Conservation (phyloP, 2,888 invertebrate species). For the Dastarcus helophoroides region DNA sequence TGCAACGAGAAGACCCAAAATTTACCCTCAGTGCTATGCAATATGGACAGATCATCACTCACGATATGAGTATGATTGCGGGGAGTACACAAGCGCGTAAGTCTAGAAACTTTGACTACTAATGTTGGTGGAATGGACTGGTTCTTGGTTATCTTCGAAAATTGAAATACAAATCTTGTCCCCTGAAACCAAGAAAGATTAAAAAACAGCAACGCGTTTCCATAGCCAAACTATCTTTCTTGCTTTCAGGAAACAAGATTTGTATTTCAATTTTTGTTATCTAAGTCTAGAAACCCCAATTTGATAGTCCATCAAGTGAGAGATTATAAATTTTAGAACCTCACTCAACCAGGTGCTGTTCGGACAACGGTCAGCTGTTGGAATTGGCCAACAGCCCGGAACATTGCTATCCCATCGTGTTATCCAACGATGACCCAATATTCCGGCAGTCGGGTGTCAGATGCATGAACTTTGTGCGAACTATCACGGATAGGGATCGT, state of each 20-base stretch:
- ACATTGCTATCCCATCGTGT: constrained; percentile 43
- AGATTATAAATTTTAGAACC: constrained; percentile 35
- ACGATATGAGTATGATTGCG: constrained; percentile 66
- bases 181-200: too few species aligned
- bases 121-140: too few species aligned
- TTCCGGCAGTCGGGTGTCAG: constrained; percentile 43
- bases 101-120: constrained; percentile 29
- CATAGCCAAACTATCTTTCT: too few species aligned
- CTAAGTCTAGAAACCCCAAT: too few species aligned
- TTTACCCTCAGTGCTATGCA: constrained; percentile 69
- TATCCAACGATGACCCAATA: constrained; percentile 45
- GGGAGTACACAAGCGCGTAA: constrained; percentile 66
- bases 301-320: too few species aligned
- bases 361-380: constrained; percentile 44
- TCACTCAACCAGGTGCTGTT: constrained; percentile 51
- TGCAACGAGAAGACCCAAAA: constrained; percentile 54
- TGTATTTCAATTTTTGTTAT: too few species aligned
- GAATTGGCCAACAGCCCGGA: constrained; percentile 36
- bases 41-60: constrained; percentile 69
- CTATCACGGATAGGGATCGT: constrained; percentile 53
- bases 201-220: too few species aligned
- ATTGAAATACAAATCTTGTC: too few species aligned
- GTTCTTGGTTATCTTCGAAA: too few species aligned
- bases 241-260: too few species aligned
- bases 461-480: constrained; percentile 65